phyloP scores from a whole-genome alignment of 2,797 vertebrate genomes.

The Rousettus madagascariensis region DNA sequence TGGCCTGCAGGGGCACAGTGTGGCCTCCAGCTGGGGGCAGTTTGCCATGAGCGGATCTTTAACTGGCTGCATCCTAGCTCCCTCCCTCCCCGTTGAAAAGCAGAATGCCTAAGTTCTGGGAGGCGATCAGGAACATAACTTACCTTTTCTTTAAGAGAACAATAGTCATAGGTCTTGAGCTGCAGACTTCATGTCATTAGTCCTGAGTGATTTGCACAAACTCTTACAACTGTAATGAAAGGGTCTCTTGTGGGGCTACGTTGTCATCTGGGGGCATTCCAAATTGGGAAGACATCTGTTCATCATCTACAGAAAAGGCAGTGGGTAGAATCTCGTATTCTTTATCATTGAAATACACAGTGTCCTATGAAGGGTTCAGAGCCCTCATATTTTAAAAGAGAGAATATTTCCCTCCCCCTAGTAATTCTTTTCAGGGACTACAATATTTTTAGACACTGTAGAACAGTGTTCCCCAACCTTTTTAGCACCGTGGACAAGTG shows the following conservation, averaged over 20 bases:
- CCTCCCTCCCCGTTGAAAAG: neutral
- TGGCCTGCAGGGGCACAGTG: neutral
- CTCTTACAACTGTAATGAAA: neutral
- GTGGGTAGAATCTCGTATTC: neutral
- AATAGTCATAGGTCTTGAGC: neutral
- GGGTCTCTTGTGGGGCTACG: neutral
- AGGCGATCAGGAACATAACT: too few relatives aligned
- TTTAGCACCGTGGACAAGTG: too few relatives aligned
- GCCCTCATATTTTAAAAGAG: neutral
- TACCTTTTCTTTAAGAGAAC: neutral
- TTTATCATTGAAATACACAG: neutral
- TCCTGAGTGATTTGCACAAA: neutral
- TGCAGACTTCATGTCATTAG: accelerated
- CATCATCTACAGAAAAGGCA: neutral
- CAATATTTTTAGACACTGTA: neutral
- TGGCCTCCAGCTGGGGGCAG: neutral
- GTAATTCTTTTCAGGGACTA: neutral
- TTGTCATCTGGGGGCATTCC: neutral
- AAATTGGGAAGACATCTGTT: neutral
- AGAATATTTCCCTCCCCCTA: neutral
- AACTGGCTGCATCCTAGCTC: neutral
- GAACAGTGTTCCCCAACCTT: too few relatives aligned
- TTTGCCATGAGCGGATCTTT: neutral
- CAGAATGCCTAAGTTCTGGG: neutral
- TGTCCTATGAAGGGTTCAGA: neutral